phyloP scores from a whole-genome alignment of 1,140 invertebrate species.

The Cyrtorhinus lividipennis region DNA sequence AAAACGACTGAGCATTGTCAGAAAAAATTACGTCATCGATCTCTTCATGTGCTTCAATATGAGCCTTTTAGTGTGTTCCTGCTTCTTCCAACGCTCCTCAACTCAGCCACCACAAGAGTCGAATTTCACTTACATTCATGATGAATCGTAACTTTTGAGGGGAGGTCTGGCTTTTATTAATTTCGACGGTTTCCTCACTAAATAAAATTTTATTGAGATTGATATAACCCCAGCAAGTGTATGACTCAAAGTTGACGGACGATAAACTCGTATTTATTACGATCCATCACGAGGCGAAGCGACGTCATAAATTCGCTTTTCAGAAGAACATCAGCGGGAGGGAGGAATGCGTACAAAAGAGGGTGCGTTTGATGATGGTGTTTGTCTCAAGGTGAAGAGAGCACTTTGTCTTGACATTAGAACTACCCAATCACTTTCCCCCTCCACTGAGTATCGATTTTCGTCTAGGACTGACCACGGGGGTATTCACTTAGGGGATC shows the following conservation, averaged over 20 bases:
- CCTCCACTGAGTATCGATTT: no score
- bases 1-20: no score
- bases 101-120: no score
- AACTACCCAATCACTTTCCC: not conserved
- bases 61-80: no score
- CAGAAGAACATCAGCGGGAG: no score
- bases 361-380: conserved; percentile 4
- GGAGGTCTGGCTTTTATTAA: not conserved
- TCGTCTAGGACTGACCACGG: no score
- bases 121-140: no score
- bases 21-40: no score
- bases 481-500: no score
- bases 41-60: no score
- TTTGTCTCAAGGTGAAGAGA: conserved; percentile 1
- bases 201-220: conserved; percentile 10
- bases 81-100: no score
- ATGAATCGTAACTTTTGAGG: no score
- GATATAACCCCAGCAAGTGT: not conserved
- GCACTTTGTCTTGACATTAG: conserved; percentile 5
- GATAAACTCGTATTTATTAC: not conserved
- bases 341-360: not conserved
- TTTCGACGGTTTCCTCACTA: not conserved
- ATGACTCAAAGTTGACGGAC: conserved; percentile 3
- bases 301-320: not conserved
- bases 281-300: not conserved